These are phyloP conservation scores for Meriones unguiculatus DNA, from an alignment of 2,113 vertebrate species.

Conservation along the genomic window DNA sequence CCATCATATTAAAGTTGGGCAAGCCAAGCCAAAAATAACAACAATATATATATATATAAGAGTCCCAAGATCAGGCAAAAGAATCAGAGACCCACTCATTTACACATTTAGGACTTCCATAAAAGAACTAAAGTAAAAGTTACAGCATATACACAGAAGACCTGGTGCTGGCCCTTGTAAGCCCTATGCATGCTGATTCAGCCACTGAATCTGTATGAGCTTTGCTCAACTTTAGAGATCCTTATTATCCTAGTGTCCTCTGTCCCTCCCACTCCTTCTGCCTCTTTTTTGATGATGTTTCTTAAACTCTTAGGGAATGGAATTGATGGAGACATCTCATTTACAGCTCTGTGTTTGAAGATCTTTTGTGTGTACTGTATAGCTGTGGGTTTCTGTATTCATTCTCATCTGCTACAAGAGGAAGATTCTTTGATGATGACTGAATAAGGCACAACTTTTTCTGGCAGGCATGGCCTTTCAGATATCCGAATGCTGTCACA, in stretches of 20 bases:
- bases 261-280: background rate
- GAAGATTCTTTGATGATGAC: background rate
- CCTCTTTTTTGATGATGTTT: background rate
- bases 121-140: too few relatives aligned
- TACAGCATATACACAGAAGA: background rate
- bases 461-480: background rate
- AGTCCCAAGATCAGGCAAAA: background rate
- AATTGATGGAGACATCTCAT: background rate
- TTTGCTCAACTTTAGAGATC: background rate
- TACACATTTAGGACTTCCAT: background rate
- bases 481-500: background rate
- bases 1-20: background rate
- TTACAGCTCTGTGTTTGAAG: background rate
- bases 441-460: background rate
- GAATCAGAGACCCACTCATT: too few relatives aligned
- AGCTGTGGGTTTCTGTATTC: background rate
- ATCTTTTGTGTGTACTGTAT: background rate
- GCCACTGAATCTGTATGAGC: background rate
- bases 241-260: background rate
- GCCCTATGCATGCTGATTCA: background rate
- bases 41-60: background rate
- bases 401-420: background rate
- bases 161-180: background rate
- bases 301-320: background rate
- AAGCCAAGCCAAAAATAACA: background rate